These are phyloP conservation scores for Rotaria magnacalcarata DNA, from an alignment of 2,888 invertebrate species.

Conservation along the genomic window DNA sequence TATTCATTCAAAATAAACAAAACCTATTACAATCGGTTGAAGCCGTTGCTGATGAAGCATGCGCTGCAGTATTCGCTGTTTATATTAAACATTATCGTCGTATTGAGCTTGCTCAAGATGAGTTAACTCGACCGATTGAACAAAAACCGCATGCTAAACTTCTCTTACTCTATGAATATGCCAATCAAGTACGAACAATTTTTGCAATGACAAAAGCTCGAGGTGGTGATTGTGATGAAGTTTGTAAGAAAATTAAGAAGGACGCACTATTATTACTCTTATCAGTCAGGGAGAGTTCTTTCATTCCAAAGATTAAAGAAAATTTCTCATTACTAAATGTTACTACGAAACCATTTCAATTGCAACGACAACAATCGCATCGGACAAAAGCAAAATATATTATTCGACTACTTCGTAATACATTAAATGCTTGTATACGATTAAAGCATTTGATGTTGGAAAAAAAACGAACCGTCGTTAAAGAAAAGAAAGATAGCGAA, in stretches of 20 bases:
- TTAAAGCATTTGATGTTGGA: neutral
- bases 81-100: slow-evolving; percentile 11
- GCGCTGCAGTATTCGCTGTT: neutral
- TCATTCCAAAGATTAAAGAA: neutral
- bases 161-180: neutral
- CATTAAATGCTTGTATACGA: neutral
- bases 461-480: neutral
- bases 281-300: neutral
- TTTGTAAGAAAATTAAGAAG: neutral
- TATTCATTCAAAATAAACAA: neutral
- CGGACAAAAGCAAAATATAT: neutral
- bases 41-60: neutral
- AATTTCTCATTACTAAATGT: neutral
- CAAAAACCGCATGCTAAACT: neutral
- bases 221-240: neutral
- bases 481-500: neutral
- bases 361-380: neutral
- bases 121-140: neutral
- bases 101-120: neutral
- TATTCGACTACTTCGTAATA: neutral
- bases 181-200: neutral
- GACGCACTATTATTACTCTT: neutral
- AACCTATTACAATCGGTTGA: neutral
- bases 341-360: neutral
- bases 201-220: neutral